phyloP scores from a whole-genome alignment of 2,113 vertebrate genomes.

The Macquaria australasica region DNA sequence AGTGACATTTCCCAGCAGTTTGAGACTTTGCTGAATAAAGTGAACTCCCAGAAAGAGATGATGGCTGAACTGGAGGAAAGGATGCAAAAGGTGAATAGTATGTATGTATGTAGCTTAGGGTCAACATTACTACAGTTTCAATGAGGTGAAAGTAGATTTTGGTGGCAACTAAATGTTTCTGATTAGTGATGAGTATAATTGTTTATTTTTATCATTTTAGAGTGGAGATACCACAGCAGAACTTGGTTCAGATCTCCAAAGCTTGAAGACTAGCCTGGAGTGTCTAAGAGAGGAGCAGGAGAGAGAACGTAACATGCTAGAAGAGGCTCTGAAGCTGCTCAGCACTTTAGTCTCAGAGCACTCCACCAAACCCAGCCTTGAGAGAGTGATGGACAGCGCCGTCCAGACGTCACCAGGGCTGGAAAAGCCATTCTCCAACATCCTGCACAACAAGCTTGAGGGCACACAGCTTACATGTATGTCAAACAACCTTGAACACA shows the following conservation, averaged over 20 bases:
- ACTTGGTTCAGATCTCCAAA: constrained; percentile 69
- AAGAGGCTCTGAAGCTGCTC: constrained; percentile 77
- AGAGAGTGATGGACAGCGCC: constrained; percentile 64
- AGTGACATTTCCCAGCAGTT: constrained; percentile 72
- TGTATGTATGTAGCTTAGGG: not conserved
- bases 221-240: constrained; percentile 59
- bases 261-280: constrained; percentile 72
- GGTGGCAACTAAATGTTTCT: not conserved
- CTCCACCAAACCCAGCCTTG: constrained; percentile 36
- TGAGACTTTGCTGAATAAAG: constrained; percentile 69
- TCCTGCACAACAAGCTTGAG: constrained; percentile 46
- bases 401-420: constrained; percentile 72
- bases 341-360: constrained; percentile 62
- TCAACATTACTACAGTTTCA: not conserved
- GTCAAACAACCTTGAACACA: constrained; percentile 6
- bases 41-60: constrained; percentile 69
- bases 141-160: constrained; percentile 4
- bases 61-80: constrained; percentile 71
- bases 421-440: constrained; percentile 3
- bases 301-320: constrained; percentile 70
- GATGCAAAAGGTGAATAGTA: constrained; percentile 76
- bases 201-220: constrained; percentile 61
- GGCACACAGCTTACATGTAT: not conserved
- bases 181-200: constrained; percentile 6
- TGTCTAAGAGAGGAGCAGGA: constrained; percentile 74